These are phyloP conservation scores for Drosophila malerkotliana DNA, from an alignment of 1,140 invertebrate species.

Conservation along the genomic window DNA sequence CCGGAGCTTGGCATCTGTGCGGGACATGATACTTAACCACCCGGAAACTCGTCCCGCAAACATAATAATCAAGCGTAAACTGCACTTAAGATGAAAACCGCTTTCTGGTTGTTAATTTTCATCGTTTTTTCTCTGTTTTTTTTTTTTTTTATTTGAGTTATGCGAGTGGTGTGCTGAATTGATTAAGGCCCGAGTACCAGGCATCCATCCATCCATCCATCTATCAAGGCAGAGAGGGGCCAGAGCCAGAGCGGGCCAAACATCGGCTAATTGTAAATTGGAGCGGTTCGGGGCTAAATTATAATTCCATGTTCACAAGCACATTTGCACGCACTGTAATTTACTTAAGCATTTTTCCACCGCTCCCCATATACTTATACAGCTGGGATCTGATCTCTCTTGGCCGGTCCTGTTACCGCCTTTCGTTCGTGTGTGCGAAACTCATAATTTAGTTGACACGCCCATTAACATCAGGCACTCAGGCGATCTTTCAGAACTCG, in stretches of 20 bases:
- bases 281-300: conserved; percentile 60
- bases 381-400: conserved; percentile 18
- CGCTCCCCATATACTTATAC: conserved; percentile 61
- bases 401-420: conserved; percentile 37
- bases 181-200: conserved; percentile 56
- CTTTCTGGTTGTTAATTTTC: conserved; percentile 56
- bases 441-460: conserved; percentile 82
- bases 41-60: conserved; percentile 66
- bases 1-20: conserved; percentile 13
- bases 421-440: conserved; percentile 69
- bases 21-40: conserved; percentile 40
- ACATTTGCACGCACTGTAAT: conserved; percentile 84
- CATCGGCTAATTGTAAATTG: conserved; percentile 75
- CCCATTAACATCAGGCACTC: conserved; percentile 66
- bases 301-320: conserved; percentile 83
- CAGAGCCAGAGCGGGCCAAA: conserved; percentile 32
- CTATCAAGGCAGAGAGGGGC: not conserved
- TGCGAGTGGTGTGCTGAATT: conserved; percentile 45
- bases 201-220: conserved; percentile 6
- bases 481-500: conserved; percentile 17
- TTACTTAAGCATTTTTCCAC: conserved; percentile 80
- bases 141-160: conserved; percentile 17
- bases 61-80: conserved; percentile 77
- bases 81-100: conserved; percentile 70
- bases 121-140: conserved; percentile 9